Evolutionary conservation across 1,140 invertebrate species (phyloP), one percentile per base, ranked within the genome.

Genomic region (Formica selysi): DNA sequence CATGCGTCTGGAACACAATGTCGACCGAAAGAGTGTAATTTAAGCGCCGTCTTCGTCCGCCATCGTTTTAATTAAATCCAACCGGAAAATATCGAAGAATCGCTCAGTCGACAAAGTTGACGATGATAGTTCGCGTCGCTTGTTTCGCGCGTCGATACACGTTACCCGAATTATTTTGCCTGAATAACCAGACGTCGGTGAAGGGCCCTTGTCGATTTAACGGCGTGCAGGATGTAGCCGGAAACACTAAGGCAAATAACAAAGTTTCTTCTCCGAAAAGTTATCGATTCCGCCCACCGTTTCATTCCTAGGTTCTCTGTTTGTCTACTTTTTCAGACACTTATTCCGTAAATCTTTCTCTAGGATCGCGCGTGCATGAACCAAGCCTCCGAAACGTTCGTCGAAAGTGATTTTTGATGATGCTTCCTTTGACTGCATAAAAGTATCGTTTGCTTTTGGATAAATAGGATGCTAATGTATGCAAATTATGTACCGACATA

Each of bases 61-160:
- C 26, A n/a, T 51, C 76, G 83, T 89, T 89, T 89, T 89, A 89
- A 89, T 89, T 89, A 86, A 86, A 89, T 86, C 76, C 76, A 61
- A 78, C 32, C 16, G 16, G 26, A 2, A 41, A 73, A 68, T 81
- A 81, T 81, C 68, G 68, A 73, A 62, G 38, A 70, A 62, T 74
- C 64, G 22, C 38, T 54, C 68, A 61, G n/a, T 41, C 26, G 54
- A 16, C 13, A 13, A 61, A 32, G 41, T 62, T 73, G 26, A 13
- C 26, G 26, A 13, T 48, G 54, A 62, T 41, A 36, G 41, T 62
- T 54, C n/a, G 64, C 32, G 65, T 70, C 26, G n/a, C 22, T 51
- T n/a, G 22, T 44, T 59, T 26, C 38, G 2, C 1, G 44, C 29
- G 44, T 29, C 86, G 57, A 81, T 62, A 76, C 59, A 22, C 26